Conservation (phyloP, 2,113 vertebrate species). For the Mus pahari region DNA sequence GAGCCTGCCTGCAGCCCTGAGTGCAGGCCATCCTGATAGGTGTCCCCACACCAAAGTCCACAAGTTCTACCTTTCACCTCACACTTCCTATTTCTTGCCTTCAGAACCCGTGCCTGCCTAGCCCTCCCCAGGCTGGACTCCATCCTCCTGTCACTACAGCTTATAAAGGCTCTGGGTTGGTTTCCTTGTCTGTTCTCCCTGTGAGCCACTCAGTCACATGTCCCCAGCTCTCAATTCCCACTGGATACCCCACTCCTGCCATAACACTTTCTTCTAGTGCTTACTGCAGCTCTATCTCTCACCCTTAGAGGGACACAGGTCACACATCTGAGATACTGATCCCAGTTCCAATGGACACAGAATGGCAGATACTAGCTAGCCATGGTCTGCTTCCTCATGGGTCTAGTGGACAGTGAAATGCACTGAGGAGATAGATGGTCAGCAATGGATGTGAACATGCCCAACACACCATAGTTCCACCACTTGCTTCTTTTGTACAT, state of each 20-base stretch:
- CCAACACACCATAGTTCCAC: neutral
- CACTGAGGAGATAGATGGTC: neutral
- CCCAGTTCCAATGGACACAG: neutral
- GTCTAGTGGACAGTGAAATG: neutral
- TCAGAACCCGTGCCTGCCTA: neutral
- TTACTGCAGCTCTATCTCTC: neutral
- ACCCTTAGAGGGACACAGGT: neutral
- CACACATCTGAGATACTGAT: neutral
- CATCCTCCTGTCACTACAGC: neutral
- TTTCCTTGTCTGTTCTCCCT: neutral
- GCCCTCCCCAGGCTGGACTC: neutral
- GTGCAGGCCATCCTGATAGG: neutral
- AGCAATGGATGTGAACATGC: neutral
- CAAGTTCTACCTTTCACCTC: neutral
- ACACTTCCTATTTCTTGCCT: neutral
- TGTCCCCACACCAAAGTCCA: neutral
- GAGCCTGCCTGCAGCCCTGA: neutral
- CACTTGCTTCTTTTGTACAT: neutral
- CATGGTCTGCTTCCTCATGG: neutral
- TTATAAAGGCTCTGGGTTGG: neutral
- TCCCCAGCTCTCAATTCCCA: neutral
- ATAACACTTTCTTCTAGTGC: neutral
- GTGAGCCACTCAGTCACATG: neutral
- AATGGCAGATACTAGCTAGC: too few species aligned
- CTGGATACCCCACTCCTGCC: neutral